phyloP scores from a whole-genome alignment of 1,140 invertebrate genomes.

The Bombus superbus region DNA sequence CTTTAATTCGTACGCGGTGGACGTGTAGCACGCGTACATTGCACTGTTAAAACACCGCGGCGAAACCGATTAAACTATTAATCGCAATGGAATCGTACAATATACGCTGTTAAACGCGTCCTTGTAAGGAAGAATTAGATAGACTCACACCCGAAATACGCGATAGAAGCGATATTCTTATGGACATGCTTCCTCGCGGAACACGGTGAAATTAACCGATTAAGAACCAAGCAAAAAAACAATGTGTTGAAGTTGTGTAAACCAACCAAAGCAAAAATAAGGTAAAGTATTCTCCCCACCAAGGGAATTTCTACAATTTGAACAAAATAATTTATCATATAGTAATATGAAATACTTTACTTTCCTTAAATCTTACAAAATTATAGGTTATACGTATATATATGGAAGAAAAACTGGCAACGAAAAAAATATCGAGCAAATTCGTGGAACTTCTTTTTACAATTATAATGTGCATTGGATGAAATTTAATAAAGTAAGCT shows the following conservation, averaged over 20 bases:
- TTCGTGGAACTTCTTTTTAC: no score
- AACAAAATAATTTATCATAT: neutral
- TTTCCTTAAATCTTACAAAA: neutral
- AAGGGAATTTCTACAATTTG: neutral
- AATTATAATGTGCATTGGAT: no score
- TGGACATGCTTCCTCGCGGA: neutral
- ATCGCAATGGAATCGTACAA: neutral
- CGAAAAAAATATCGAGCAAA: neutral
- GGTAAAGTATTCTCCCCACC: no score
- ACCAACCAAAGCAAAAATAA: no score
- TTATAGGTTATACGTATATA: neutral
- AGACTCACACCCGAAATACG: neutral
- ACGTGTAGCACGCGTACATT: neutral
- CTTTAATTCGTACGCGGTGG: conserved; percentile 1
- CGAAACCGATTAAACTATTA: conserved; percentile 9
- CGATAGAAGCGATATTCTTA: neutral
- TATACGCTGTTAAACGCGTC: neutral
- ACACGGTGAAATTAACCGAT: neutral
- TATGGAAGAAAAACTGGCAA: neutral
- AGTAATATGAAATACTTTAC: neutral
- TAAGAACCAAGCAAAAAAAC: no score
- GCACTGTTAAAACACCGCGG: conserved; percentile 8
- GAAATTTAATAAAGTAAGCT: no score
- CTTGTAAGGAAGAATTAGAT: neutral
- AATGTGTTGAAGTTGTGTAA: no score